phyloP scores from a whole-genome alignment of 2,113 vertebrate species.

The Serranochromis macrocephalus region DNA sequence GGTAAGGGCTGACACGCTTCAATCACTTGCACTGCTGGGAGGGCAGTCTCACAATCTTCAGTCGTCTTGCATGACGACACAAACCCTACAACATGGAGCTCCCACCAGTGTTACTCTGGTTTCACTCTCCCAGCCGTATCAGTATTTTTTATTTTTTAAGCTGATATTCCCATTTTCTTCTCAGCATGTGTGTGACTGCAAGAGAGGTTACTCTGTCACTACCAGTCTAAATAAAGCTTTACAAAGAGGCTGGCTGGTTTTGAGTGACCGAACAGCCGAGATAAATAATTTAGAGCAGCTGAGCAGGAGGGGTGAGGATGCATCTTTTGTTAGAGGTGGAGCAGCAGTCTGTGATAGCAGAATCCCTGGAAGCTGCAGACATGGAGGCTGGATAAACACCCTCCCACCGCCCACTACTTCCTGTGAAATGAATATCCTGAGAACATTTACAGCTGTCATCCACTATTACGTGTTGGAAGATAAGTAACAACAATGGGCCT shows the following conservation, averaged over 20 bases:
- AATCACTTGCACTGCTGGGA: not conserved
- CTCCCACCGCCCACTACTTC: slow-evolving; percentile 42
- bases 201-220: not conserved
- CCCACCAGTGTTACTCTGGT: not conserved
- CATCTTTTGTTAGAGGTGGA: slow-evolving; percentile 24
- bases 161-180: not conserved
- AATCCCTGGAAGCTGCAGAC: slow-evolving; percentile 30
- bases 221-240: not conserved
- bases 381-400: slow-evolving; percentile 11
- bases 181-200: not conserved
- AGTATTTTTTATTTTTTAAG: not conserved
- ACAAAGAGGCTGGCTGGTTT: not conserved
- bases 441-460: not conserved
- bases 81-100: not conserved
- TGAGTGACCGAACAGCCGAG: not conserved
- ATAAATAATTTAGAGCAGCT: slow-evolving; percentile 32
- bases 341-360: slow-evolving; percentile 16
- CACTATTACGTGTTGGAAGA: not conserved
- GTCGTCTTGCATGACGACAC: not conserved
- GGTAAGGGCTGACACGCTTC: slow-evolving; percentile 68
- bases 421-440: slow-evolving; percentile 34
- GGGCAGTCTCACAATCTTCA: not conserved
- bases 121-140: not conserved
- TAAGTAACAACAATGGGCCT: not conserved
- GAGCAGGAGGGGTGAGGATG: not conserved